Conservation (phyloP, 2,888 invertebrate species). For the Cephonodes hylas region DNA sequence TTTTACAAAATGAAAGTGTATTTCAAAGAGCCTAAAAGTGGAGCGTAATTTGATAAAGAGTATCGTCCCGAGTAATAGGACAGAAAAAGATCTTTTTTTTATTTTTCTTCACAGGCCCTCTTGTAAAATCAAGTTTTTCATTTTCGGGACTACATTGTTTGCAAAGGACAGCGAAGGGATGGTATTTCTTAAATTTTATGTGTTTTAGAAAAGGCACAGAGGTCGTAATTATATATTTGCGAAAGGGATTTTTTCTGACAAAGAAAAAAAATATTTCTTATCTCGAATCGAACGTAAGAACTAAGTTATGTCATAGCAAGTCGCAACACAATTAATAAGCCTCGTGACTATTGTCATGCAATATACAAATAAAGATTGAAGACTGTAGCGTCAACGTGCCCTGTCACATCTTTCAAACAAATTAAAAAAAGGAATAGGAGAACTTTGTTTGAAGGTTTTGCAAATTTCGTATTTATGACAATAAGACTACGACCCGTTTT, state of each 20-base stretch:
- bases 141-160: slow-evolving; percentile 20
- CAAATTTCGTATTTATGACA: slow-evolving; percentile 41
- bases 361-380: slow-evolving; percentile 49
- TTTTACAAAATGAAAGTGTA: background rate
- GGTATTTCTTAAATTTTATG: background rate
- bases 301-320: background rate
- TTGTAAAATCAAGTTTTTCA: slow-evolving; percentile 18
- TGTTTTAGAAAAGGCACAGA: background rate
- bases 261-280: background rate
- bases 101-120: slow-evolving; percentile 13
- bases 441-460: slow-evolving; percentile 24
- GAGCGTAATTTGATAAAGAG: slow-evolving; percentile 2
- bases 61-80: background rate
- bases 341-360: background rate
- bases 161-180: background rate
- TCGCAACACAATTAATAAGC: background rate
- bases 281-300: background rate
- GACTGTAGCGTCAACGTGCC: slow-evolving; percentile 48
- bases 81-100: slow-evolving; percentile 17
- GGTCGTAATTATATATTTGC: background rate
- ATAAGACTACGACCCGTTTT: slow-evolving; percentile 39
- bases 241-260: background rate
- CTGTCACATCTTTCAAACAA: slow-evolving; percentile 52
- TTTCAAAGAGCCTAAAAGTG: slow-evolving; percentile 22
- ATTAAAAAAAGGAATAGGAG: slow-evolving; percentile 51